Evolutionary conservation across 2,888 invertebrate species (phyloP).

Genomic region (Tiliacea citrago): DNA sequence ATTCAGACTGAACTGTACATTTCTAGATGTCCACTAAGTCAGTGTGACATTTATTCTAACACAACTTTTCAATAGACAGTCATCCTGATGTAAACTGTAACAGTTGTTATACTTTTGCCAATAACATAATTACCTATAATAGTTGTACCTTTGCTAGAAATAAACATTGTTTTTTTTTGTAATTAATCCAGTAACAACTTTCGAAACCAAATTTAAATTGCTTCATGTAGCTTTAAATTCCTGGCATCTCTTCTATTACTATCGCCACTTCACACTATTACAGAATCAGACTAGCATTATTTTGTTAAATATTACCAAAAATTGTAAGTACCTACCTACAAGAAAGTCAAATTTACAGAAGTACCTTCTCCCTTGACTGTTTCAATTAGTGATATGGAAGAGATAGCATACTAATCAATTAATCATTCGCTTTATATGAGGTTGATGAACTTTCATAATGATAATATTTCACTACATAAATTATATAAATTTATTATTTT

Average conservation of each 20-base stretch:
- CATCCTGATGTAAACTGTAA: not conserved
- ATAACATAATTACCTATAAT: not conserved
- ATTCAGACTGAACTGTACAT: too few relatives aligned
- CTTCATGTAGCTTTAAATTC: not conserved
- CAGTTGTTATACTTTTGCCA: not conserved
- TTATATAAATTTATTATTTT: too few relatives aligned
- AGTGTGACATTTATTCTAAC: too few relatives aligned
- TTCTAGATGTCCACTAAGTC: too few relatives aligned
- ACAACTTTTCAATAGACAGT: not conserved
- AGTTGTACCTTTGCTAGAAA: not conserved
- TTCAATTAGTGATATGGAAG: not conserved
- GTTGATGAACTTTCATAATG: constrained; percentile 11
- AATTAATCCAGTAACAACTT: not conserved
- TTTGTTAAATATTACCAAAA: not conserved
- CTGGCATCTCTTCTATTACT: not conserved
- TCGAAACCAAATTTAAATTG: not conserved
- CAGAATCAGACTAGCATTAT: not conserved
- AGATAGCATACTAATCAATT: constrained; percentile 3
- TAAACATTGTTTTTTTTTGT: not conserved
- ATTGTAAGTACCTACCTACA: too few relatives aligned
- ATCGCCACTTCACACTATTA: not conserved
- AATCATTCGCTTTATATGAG: constrained; percentile 13
- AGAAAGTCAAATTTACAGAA: not conserved
- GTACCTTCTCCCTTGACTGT: not conserved
- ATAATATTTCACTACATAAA: not conserved